Percentiles rank a stretch among this genome's conserved stretches.
Conservation (phyloP, 2,888 invertebrate genomes). For the Kuschelorhynchus macadamiae region DNA sequence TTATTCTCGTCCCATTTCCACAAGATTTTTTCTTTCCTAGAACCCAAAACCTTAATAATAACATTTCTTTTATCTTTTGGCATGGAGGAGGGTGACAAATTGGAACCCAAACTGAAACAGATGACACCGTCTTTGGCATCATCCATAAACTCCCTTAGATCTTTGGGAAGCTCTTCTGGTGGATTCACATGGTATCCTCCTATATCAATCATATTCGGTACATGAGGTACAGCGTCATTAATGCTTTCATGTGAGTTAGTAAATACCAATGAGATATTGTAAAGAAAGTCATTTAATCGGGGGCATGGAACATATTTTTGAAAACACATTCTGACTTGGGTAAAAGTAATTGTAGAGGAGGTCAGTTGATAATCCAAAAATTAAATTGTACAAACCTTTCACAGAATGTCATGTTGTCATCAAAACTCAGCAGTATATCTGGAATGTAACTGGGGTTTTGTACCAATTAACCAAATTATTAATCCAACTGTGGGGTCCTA, state of each 20-base stretch:
- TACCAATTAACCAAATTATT: slow-evolving; percentile 56
- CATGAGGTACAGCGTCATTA: slow-evolving; percentile 68
- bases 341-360: slow-evolving; percentile 50
- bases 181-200: slow-evolving; percentile 70
- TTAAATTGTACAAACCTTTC: slow-evolving; percentile 71
- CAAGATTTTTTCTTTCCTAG: slow-evolving; percentile 75
- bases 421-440: slow-evolving; percentile 22
- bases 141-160: slow-evolving; percentile 54
- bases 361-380: slow-evolving; percentile 49
- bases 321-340: slow-evolving; percentile 55
- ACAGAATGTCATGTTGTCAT: slow-evolving; percentile 68
- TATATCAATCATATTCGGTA: slow-evolving; percentile 72
- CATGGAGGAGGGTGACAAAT: slow-evolving; percentile 71
- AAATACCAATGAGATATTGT: slow-evolving; percentile 59
- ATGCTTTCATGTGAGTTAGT: slow-evolving; percentile 70
- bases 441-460: slow-evolving; percentile 71
- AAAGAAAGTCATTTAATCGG: slow-evolving; percentile 58
- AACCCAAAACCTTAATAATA: slow-evolving; percentile 73
- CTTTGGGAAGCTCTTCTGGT: slow-evolving; percentile 56
- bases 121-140: slow-evolving; percentile 65
- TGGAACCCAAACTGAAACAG: slow-evolving; percentile 75
- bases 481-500: slow-evolving; percentile 65
- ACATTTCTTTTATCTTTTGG: slow-evolving; percentile 70
- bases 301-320: slow-evolving; percentile 60
- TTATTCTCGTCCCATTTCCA: slow-evolving; percentile 79